Conservation (phyloP, 2,888 invertebrate species). For the Cryptus armator region DNA sequence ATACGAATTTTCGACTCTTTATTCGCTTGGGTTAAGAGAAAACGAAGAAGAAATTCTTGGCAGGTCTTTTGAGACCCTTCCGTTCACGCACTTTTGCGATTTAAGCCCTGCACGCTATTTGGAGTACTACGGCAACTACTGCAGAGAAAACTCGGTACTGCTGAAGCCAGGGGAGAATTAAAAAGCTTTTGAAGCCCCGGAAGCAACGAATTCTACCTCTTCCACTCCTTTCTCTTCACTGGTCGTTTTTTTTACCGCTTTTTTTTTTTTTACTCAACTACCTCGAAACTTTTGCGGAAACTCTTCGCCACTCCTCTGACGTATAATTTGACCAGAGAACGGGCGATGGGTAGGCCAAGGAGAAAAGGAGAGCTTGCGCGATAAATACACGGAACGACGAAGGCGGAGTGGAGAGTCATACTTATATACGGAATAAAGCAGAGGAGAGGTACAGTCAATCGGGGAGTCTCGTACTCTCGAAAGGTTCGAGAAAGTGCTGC, state of each 20-base stretch:
- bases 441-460: conserved; percentile 31
- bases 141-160: conserved; percentile 19
- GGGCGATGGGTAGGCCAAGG: conserved; percentile 17
- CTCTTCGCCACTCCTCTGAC: conserved; percentile 59
- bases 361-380: conserved; percentile 37
- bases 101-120: conserved; percentile 26
- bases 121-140: not conserved
- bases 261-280: conserved; percentile 51
- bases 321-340: conserved; percentile 62
- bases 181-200: conserved; percentile 75
- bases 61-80: conserved; percentile 37
- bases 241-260: not conserved
- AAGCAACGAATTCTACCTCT: conserved; percentile 69
- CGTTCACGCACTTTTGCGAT: conserved; percentile 61
- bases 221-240: conserved; percentile 7
- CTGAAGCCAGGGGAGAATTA: conserved; percentile 69
- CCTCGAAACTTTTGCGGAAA: conserved; percentile 64
- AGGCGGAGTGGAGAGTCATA: not conserved
- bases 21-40: not conserved
- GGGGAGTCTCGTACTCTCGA: conserved; percentile 52
- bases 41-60: conserved; percentile 12
- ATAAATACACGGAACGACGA: conserved; percentile 31
- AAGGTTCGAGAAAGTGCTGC: conserved; percentile 66
- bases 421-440: conserved; percentile 13
- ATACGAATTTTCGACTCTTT: not conserved